phyloP scores from a whole-genome alignment of 2,888 invertebrate genomes.

The Orthosia gothica region DNA sequence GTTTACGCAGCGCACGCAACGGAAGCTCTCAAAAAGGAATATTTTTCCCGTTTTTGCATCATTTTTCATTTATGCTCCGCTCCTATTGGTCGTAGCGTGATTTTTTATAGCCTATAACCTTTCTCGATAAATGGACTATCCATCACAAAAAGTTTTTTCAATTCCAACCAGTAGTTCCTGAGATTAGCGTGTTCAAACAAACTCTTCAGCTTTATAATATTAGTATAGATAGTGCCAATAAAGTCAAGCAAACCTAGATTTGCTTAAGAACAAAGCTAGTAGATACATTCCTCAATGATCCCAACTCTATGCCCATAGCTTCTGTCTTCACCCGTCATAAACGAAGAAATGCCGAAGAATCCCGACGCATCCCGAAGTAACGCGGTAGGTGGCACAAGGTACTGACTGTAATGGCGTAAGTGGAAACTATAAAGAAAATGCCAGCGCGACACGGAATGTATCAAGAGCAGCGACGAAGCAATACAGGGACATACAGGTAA shows the following conservation, averaged over 20 bases:
- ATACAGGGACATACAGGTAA: constrained; percentile 34
- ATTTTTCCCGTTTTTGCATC: no score
- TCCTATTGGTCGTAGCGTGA: no score
- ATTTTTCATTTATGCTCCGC: no score
- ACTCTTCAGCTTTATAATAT: no score
- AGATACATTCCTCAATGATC: background rate
- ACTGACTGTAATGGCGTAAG: constrained; percentile 50
- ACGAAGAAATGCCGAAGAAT: constrained; percentile 34
- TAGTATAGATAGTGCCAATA: no score
- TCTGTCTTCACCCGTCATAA: background rate
- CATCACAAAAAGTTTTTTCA: no score
- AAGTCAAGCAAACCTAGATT: background rate
- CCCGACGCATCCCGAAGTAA: constrained; percentile 47
- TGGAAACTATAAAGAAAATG: constrained; percentile 56
- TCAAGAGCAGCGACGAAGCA: constrained; percentile 32
- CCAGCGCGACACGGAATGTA: constrained; percentile 51
- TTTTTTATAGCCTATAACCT: no score
- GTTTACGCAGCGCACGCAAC: no score
- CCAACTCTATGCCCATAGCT: background rate
- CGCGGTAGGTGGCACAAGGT: constrained; percentile 55
- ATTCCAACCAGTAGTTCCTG: no score
- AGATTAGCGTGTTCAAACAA: no score
- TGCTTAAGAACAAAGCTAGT: background rate
- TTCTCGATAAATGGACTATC: no score
- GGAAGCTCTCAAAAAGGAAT: no score